Conservation (phyloP, 2,888 invertebrate genomes). For the Caenorhabditis doughertyi region DNA sequence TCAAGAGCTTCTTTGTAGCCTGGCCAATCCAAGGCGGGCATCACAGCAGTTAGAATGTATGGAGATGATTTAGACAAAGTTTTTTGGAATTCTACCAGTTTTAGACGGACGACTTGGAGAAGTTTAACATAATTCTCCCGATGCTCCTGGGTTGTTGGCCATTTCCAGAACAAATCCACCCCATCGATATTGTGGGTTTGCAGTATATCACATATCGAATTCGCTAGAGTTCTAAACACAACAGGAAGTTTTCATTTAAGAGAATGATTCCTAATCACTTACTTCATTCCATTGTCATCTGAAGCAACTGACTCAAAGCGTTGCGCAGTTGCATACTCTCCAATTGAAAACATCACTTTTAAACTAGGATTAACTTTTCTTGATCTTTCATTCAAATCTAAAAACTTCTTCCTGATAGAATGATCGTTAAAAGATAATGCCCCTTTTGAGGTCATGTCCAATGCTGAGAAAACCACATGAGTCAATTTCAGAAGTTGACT, state of each 20-base stretch:
- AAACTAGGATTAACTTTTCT: neutral
- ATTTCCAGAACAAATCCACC: neutral
- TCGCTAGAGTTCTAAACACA: neutral
- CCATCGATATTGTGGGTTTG: neutral
- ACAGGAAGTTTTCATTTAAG: neutral
- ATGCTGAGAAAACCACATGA: neutral
- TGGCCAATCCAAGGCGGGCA: neutral
- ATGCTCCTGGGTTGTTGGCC: neutral
- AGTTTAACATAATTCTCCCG: neutral
- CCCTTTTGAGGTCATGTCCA: neutral
- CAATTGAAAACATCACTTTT: constrained; percentile 12
- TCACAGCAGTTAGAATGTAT: neutral
- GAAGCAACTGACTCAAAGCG: neutral
- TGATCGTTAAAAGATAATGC: neutral
- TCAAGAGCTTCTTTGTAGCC: neutral
- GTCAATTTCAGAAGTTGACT: constrained; percentile 1
- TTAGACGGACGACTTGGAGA: neutral
- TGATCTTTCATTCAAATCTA: neutral
- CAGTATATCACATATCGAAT: neutral
- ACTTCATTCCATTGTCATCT: neutral
- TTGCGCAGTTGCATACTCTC: neutral
- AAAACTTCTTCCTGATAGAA: neutral
- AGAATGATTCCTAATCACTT: neutral
- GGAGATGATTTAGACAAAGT: neutral
- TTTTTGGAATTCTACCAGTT: neutral